phyloP scores from a whole-genome alignment of 2,797 vertebrate species.

The Tadarida brasiliensis region DNA sequence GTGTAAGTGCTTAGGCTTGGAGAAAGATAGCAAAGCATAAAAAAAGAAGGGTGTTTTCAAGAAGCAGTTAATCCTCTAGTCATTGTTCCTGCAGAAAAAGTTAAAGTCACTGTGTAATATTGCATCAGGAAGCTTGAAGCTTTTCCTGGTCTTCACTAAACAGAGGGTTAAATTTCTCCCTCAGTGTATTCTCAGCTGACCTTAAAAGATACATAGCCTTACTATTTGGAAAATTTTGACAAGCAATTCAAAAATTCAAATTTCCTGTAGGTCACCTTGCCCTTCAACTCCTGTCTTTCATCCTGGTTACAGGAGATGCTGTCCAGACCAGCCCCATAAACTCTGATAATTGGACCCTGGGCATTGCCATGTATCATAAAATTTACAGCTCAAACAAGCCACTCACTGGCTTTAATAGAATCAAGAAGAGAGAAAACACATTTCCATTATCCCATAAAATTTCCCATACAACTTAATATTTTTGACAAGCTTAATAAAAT shows the following conservation, averaged over 20 bases:
- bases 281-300: neutral
- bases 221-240: neutral
- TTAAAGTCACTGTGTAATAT: neutral
- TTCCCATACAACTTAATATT: neutral
- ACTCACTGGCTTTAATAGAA: neutral
- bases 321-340: neutral
- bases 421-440: neutral
- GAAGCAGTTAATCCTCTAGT: neutral
- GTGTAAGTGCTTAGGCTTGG: neutral
- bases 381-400: neutral
- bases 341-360: neutral
- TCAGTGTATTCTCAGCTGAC: neutral
- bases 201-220: neutral
- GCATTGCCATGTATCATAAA: neutral
- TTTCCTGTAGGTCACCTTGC: neutral
- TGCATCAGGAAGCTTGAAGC: neutral
- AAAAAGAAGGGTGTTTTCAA: neutral
- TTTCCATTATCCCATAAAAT: constrained; percentile 18
- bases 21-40: neutral
- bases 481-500: constrained; percentile 1
- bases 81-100: neutral
- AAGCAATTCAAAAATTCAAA: neutral
- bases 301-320: neutral
- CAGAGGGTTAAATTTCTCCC: neutral
- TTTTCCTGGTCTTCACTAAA: neutral